Evolutionary conservation across 2,888 invertebrate genomes (phyloP).

Genomic region (Agonopterix alstromeriana): DNA sequence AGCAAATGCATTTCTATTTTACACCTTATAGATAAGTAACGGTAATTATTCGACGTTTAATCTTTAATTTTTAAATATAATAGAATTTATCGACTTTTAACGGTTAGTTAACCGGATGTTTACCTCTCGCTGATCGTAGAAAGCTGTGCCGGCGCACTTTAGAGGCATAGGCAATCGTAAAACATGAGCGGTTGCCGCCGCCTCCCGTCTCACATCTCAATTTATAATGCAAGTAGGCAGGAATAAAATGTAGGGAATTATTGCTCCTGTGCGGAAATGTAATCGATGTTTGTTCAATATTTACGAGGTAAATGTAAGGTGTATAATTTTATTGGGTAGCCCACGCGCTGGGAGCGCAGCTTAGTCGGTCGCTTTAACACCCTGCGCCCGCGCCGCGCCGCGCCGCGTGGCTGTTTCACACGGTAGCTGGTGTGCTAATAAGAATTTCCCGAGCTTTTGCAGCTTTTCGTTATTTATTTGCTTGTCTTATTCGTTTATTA

Average conservation of each 20-base stretch:
- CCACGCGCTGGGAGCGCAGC: constrained; percentile 14
- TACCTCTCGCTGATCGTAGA: constrained; percentile 55
- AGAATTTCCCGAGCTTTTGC: too few relatives aligned
- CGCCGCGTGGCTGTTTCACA: not conserved
- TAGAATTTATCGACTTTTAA: constrained; percentile 26
- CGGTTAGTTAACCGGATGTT: constrained; percentile 58
- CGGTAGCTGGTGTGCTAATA: not conserved
- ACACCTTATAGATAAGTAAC: not conserved
- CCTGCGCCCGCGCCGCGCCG: not conserved
- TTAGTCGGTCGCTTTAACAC: not conserved
- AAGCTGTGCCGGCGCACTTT: constrained; percentile 43
- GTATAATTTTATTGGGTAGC: constrained; percentile 36
- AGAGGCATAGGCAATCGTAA: constrained; percentile 48
- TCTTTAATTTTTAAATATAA: constrained; percentile 9
- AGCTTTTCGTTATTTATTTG: too few relatives aligned
- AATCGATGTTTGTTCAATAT: constrained; percentile 40
- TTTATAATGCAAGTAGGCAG: constrained; percentile 43
- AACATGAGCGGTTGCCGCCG: constrained; percentile 23
- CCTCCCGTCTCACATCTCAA: constrained; percentile 43
- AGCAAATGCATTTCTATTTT: constrained; percentile 1
- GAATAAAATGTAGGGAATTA: constrained; percentile 48
- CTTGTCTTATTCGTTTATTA: too few relatives aligned
- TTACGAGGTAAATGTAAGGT: constrained; percentile 32
- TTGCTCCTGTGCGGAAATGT: constrained; percentile 40
- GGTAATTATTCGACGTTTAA: constrained; percentile 1